Conservation (phyloP, 2,888 invertebrate genomes). For the Graphium colonna region DNA sequence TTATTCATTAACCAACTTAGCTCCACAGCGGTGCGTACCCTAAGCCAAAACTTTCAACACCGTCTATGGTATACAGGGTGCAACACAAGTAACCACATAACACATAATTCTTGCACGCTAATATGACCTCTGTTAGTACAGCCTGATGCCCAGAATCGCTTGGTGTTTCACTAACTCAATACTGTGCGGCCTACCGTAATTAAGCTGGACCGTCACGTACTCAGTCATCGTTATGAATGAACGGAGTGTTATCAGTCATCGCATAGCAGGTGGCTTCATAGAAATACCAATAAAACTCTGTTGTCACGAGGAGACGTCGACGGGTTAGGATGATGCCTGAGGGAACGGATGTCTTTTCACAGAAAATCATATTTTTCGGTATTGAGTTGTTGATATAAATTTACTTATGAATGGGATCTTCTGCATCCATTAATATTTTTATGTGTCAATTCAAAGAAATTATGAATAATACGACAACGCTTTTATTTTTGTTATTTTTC, state of each 20-base stretch:
- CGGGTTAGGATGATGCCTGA: conserved; percentile 16
- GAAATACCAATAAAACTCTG: conserved; percentile 40
- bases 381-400: no score
- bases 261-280: conserved; percentile 58
- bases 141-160: conserved; percentile 12
- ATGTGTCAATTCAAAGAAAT: no score
- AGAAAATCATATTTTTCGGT: no score
- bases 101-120: neutral
- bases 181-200: conserved; percentile 25
- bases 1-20: neutral
- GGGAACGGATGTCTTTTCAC: conserved; percentile 5
- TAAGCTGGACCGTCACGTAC: conserved; percentile 51
- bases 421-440: no score
- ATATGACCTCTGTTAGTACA: neutral
- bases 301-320: conserved; percentile 28
- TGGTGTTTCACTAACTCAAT: conserved; percentile 10
- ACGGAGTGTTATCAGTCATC: conserved; percentile 55
- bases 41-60: conserved; percentile 9
- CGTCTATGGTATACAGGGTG: conserved; percentile 7
- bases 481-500: no score
- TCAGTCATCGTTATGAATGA: conserved; percentile 58
- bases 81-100: conserved; percentile 12
- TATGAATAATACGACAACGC: no score
- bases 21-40: neutral
- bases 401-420: no score